These are phyloP conservation scores for Orestias chungarensis DNA, from an alignment of 2,797 vertebrate genomes.

Conservation along the genomic window DNA sequence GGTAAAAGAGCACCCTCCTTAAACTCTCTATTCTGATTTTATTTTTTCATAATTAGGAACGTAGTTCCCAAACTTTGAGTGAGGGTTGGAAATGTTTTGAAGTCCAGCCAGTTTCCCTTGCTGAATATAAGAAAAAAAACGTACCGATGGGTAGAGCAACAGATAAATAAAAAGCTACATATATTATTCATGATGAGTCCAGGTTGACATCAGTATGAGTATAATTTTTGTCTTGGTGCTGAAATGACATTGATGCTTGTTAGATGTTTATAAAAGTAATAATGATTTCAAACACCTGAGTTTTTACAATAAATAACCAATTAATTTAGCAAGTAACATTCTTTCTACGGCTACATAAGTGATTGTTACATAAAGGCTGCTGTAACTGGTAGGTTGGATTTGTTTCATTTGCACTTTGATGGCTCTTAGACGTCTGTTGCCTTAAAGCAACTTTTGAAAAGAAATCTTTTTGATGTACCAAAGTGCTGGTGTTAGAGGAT, in stretches of 20 bases:
- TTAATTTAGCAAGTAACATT: not conserved
- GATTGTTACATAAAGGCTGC: constrained; percentile 18
- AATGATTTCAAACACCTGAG: not conserved
- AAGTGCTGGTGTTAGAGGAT: constrained; percentile 2
- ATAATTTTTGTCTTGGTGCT: not conserved
- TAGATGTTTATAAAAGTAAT: not conserved
- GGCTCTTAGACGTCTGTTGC: constrained; percentile 26
- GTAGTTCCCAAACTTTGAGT: not conserved
- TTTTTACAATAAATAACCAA: not conserved
- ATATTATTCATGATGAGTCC: not conserved
- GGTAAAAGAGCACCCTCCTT: not conserved
- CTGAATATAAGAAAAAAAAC: not conserved
- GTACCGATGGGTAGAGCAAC: not conserved
- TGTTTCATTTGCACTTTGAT: constrained; percentile 53
- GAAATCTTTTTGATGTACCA: constrained; percentile 14
- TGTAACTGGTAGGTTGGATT: constrained; percentile 32
- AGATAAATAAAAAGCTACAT: not conserved
- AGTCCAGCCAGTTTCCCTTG: not conserved
- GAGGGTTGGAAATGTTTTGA: not conserved
- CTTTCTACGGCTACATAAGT: constrained; percentile 1
- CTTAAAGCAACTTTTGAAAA: not conserved
- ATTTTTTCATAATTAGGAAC: not conserved
- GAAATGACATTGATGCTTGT: not conserved
- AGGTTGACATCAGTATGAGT: not conserved
- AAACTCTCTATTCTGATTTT: not conserved